Evolutionary conservation across 2,888 invertebrate species (phyloP), one percentile per base, ranked within the genome.

Genomic region (Xestobium rufovillosum): DNA sequence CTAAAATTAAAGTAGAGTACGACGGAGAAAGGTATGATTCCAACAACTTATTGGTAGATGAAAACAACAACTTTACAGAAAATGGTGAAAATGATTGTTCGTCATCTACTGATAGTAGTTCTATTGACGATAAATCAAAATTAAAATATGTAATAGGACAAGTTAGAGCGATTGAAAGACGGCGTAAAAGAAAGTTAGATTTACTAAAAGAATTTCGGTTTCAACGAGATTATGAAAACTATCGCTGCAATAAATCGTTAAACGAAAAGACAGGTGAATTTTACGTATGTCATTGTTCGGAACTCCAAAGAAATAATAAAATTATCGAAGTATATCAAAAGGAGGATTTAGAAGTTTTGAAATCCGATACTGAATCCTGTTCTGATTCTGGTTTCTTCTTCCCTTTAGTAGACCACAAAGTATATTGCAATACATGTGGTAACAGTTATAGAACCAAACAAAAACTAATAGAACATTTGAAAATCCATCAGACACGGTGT

Each of bases 311-410:
- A 9, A 6, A 3, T 3, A 4, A 17, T n/a, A 26, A 32, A 8
- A 26, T 17, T 14, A 17, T 34, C 15, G 38, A 45, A 33, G 42
- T 34, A 38, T 36, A 10, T 11, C n/a, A 10, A 9, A n/a, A 6
- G 26, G 32, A 39, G 11, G 44, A 47, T 26, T 32, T 43, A 26
- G 38, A 43, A 16, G 48, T 48, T 32, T 31, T 51, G 12, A 45
- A 48, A 1, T 55, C 55, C 2, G 57, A 55, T 32, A 57, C 57
- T 14, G 55, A 55, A 38, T 52, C 54, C 6, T 50, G 50, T 19
- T 54, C 55, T 1, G 53, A 54, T 25, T 47, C 49, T 14, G 47
- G 50, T 23, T 50, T 45, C 30, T 45, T 43, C 19, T 37, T 38
- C 29, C 37, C 38, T 14, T 38, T 37, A 26, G 39, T 45, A 13